Evolutionary conservation across 2,888 invertebrate genomes (phyloP).

Genomic region (Venustoraphidia nigricollis): DNA sequence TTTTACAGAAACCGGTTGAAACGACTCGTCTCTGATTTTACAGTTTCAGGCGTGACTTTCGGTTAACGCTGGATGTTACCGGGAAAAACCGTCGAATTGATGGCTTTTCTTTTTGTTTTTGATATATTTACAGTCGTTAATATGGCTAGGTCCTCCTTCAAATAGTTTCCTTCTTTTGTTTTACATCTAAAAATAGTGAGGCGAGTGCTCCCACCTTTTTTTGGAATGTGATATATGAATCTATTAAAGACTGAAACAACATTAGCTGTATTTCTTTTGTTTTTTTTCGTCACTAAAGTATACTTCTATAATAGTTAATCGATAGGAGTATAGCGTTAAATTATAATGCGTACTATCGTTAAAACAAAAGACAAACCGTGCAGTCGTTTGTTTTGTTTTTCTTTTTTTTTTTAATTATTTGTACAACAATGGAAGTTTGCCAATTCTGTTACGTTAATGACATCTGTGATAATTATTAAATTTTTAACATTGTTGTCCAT

Average conservation of each 20-base stretch:
- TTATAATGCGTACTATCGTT: background rate
- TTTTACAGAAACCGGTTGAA: background rate
- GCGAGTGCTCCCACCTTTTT: conserved; percentile 12
- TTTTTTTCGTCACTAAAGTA: conserved; percentile 16
- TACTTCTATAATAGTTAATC: background rate
- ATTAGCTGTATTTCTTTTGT: conserved; percentile 27
- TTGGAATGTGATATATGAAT: conserved; percentile 32
- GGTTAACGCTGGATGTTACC: too few species aligned
- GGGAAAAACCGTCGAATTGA: too few species aligned
- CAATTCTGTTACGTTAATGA: too few species aligned
- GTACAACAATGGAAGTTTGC: too few species aligned
- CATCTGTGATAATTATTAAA: too few species aligned
- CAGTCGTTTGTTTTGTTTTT: background rate
- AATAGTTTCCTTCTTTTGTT: too few species aligned
- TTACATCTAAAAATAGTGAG: too few species aligned
- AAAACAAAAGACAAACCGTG: background rate
- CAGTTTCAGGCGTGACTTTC: background rate
- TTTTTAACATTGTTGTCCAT: too few species aligned
- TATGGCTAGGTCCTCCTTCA: too few species aligned
- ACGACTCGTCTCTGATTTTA: background rate
- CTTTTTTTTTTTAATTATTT: background rate
- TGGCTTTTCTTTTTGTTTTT: too few species aligned
- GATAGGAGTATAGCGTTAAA: too few species aligned
- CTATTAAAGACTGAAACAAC: conserved; percentile 33
- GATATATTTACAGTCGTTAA: too few species aligned